These are phyloP conservation scores for Serinus canaria DNA, from an alignment of 2,113 vertebrate species.

Conservation along the genomic window DNA sequence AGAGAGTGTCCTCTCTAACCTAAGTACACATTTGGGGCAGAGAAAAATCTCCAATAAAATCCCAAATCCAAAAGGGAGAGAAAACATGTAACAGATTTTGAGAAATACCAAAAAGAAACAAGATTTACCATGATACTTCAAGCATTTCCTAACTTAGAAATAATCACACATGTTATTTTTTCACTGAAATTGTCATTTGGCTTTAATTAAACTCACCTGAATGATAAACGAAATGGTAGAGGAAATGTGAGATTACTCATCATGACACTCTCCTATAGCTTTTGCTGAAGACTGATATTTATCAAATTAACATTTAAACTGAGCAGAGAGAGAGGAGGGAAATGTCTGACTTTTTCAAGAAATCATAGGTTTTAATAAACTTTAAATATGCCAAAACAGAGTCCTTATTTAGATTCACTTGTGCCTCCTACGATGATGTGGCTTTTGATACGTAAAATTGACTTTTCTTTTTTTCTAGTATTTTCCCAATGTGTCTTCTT, in stretches of 20 bases:
- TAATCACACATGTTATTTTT: neutral
- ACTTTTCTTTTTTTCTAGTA: neutral
- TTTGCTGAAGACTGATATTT: neutral
- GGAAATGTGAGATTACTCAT: neutral
- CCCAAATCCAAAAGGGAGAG: neutral
- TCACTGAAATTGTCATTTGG: neutral
- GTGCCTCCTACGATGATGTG: neutral
- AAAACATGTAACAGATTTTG: neutral
- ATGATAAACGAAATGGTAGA: neutral
- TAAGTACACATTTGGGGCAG: neutral
- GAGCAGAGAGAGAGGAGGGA: neutral
- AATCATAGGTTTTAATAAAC: neutral
- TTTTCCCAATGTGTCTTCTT: neutral
- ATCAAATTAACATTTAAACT: conserved; percentile 8
- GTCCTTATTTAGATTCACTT: neutral
- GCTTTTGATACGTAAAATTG: neutral
- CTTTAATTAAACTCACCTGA: conserved; percentile 17
- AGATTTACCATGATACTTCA: neutral
- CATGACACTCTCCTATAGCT: neutral
- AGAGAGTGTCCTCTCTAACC: neutral
- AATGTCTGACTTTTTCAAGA: neutral
- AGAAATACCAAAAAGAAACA: neutral
- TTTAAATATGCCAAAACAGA: neutral
- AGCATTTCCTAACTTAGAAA: neutral
- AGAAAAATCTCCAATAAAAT: neutral